These are phyloP conservation scores for Napeogenes inachia DNA, from an alignment of 2,888 invertebrate species.

Conservation along the genomic window DNA sequence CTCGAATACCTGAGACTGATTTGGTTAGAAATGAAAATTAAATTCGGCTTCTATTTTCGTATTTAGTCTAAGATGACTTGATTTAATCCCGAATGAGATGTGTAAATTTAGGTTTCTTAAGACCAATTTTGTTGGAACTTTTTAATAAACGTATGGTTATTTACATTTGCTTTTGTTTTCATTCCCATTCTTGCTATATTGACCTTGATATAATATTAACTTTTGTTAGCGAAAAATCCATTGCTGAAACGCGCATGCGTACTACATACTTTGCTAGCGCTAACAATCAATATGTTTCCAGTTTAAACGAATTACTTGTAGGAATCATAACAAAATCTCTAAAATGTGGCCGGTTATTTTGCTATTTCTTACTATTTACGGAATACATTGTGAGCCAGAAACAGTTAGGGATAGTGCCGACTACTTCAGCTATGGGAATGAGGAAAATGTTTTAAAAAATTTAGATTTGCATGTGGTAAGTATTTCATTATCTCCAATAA, in stretches of 20 bases:
- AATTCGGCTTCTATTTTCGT: slow-evolving; percentile 70
- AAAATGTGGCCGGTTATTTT: slow-evolving; percentile 57
- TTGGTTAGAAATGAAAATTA: slow-evolving; percentile 58
- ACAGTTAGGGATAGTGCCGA: slow-evolving; percentile 68
- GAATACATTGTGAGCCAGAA: slow-evolving; percentile 64
- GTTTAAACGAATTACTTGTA: slow-evolving; percentile 43
- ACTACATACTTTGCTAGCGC: slow-evolving; percentile 26
- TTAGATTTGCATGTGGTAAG: slow-evolving; percentile 64
- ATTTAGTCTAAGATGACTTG: slow-evolving; percentile 45
- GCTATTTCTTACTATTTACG: slow-evolving; percentile 42
- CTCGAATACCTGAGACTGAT: slow-evolving; percentile 70
- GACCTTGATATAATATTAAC: slow-evolving; percentile 31
- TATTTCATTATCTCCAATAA: slow-evolving; percentile 15
- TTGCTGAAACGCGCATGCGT: slow-evolving; percentile 59
- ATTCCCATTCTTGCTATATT: slow-evolving; percentile 34
- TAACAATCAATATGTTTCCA: slow-evolving; percentile 59
- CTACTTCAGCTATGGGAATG: slow-evolving; percentile 66
- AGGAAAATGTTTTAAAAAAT: slow-evolving; percentile 62
- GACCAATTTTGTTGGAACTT: slow-evolving; percentile 49
- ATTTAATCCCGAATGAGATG: slow-evolving; percentile 34
- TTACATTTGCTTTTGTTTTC: slow-evolving; percentile 41
- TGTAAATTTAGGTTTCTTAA: slow-evolving; percentile 31
- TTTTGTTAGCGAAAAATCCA: slow-evolving; percentile 35
- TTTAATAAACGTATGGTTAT: slow-evolving; percentile 58
- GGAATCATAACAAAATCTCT: slow-evolving; percentile 50